These are phyloP conservation scores for Babylonia areolata DNA, from an alignment of 1,140 invertebrate genomes.

Conservation along the genomic window DNA sequence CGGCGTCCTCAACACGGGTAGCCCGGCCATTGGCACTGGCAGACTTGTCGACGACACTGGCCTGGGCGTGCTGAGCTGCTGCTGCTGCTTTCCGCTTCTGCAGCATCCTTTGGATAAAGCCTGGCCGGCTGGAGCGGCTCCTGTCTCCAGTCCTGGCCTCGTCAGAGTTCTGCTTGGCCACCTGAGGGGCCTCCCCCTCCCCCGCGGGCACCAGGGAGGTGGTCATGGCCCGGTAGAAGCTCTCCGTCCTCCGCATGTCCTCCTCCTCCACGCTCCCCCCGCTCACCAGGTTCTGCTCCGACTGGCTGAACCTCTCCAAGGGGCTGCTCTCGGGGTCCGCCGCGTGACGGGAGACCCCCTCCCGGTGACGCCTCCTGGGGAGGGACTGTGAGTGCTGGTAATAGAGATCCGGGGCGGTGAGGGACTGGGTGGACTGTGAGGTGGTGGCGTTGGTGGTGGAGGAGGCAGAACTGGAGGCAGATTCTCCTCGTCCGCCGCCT, in stretches of 20 bases:
- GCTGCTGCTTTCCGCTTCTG: constrained; percentile 62
- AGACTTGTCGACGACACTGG: constrained; percentile 50
- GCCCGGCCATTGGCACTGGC: constrained; percentile 19
- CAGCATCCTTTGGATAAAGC: constrained; percentile 66
- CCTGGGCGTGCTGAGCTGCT: too few species aligned
- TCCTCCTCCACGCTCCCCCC: neutral
- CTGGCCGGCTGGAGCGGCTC: constrained; percentile 50
- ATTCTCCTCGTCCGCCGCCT: neutral
- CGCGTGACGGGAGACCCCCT: constrained; percentile 24
- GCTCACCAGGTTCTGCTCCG: constrained; percentile 39
- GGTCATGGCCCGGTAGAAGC: constrained; percentile 36
- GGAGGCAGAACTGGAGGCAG: constrained; percentile 2
- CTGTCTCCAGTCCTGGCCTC: constrained; percentile 22
- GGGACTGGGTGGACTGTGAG: constrained; percentile 23
- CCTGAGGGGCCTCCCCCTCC: neutral
- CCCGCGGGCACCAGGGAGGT: neutral
- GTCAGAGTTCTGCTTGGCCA: constrained; percentile 18
- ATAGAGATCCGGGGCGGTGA: constrained; percentile 19
- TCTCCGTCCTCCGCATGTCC: constrained; percentile 28
- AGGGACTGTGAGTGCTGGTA: neutral
- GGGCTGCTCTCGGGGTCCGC: constrained; percentile 43
- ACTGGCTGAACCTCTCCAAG: constrained; percentile 38
- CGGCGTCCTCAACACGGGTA: neutral
- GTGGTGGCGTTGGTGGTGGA: neutral
- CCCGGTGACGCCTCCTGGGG: constrained; percentile 19